Conservation (phyloP, 2,113 vertebrate species). For the Larimichthys polyactis region DNA sequence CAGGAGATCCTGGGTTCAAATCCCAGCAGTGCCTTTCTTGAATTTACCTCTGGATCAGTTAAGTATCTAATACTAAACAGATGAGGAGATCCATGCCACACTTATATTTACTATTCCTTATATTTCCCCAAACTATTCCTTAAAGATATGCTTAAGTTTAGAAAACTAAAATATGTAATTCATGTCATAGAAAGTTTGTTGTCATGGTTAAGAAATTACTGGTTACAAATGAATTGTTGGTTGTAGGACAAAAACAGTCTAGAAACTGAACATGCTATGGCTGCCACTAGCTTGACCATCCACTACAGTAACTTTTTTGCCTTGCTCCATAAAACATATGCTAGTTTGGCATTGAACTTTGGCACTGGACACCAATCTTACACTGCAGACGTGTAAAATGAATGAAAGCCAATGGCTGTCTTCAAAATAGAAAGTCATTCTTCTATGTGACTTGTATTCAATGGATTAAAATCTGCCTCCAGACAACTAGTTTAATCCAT, state of each 20-base stretch:
- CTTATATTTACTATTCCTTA: too few relatives aligned
- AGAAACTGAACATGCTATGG: background rate
- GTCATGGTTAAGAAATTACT: background rate
- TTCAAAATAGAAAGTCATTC: background rate
- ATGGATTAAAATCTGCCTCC: background rate
- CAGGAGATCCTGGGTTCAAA: too few relatives aligned
- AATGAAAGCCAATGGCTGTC: background rate
- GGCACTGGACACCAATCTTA: background rate
- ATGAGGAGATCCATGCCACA: too few relatives aligned
- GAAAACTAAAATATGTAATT: background rate
- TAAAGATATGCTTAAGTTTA: background rate
- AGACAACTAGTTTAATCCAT: background rate
- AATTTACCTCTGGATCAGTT: too few relatives aligned
- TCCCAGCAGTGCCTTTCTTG: too few relatives aligned
- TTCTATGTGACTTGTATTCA: too few relatives aligned
- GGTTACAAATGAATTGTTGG: background rate
- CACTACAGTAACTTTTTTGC: background rate
- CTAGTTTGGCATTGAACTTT: background rate
- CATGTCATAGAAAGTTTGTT: background rate
- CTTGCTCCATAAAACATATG: background rate
- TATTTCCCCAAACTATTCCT: background rate
- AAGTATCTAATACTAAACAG: too few relatives aligned
- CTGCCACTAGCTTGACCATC: background rate
- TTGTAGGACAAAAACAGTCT: background rate
- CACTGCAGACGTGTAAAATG: background rate